These are phyloP conservation scores for Gymnocypris eckloni DNA, from an alignment of 2,797 vertebrate genomes.

Conservation along the genomic window DNA sequence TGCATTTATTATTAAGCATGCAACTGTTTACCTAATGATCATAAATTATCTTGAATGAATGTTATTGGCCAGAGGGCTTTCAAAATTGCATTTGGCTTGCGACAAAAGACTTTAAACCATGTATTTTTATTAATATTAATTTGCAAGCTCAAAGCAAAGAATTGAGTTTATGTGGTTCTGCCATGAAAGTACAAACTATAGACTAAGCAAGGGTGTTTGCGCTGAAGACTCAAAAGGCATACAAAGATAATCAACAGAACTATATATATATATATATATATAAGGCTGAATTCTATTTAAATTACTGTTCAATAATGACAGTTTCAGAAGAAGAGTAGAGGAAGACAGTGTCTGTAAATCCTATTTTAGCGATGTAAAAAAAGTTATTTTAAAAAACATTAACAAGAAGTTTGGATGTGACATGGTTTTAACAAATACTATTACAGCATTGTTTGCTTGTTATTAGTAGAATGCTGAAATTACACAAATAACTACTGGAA, in stretches of 20 bases:
- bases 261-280: too few relatives aligned
- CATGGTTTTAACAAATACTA: not conserved
- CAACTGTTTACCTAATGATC: conserved; percentile 21
- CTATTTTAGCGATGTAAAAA: not conserved
- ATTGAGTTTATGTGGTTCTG: not conserved
- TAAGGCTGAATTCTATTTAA: not conserved
- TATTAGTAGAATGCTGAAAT: not conserved
- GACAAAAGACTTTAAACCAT: conserved; percentile 18
- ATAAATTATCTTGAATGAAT: not conserved
- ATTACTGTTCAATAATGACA: not conserved
- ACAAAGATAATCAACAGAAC: not conserved
- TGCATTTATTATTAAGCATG: conserved; percentile 17
- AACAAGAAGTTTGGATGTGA: not conserved
- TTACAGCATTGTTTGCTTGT: not conserved
- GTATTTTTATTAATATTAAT: conserved; percentile 13
- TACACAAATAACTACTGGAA: not conserved
- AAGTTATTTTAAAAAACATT: not conserved
- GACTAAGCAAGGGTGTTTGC: not conserved
- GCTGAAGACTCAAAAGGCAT: not conserved
- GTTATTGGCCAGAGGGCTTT: conserved; percentile 17
- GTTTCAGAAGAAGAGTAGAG: not conserved
- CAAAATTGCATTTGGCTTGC: conserved; percentile 13
- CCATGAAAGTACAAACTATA: not conserved
- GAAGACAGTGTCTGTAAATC: not conserved
- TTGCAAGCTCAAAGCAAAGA: conserved; percentile 10